These are phyloP conservation scores for Paramuricea clavata DNA, from an alignment of 92 coral and sea anemone genomes.

Conservation along the genomic window DNA sequence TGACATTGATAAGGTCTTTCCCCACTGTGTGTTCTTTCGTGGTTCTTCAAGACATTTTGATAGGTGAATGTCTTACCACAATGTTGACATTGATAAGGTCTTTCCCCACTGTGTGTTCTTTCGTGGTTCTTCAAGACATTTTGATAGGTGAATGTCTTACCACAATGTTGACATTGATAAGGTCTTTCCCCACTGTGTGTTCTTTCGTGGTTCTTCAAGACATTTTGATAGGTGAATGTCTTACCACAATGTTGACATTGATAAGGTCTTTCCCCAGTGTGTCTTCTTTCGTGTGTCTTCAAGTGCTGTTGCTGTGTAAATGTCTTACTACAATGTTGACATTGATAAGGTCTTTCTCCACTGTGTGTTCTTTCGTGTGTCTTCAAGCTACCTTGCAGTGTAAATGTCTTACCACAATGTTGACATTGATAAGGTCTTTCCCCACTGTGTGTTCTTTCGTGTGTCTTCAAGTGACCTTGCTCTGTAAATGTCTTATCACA, in stretches of 20 bases:
- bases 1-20: too few relatives aligned
- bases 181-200: background rate
- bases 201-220: background rate
- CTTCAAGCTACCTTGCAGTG: background rate
- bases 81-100: too few relatives aligned
- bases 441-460: background rate
- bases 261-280: too few relatives aligned
- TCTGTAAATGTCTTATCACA: conserved; percentile 1
- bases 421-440: background rate
- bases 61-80: too few relatives aligned
- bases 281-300: background rate
- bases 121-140: too few relatives aligned
- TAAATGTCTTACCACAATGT: conserved; percentile 12
- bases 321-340: conserved; percentile 2
- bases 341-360: conserved; percentile 6
- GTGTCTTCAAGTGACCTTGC: conserved; percentile 1
- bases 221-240: background rate
- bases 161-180: too few relatives aligned
- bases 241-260: background rate
- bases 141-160: too few relatives aligned
- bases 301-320: background rate
- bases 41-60: too few relatives aligned
- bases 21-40: too few relatives aligned
- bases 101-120: too few relatives aligned
- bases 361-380: too few relatives aligned